Conservation (phyloP, 2,113 vertebrate genomes). For the Sclerurus mexicanus region DNA sequence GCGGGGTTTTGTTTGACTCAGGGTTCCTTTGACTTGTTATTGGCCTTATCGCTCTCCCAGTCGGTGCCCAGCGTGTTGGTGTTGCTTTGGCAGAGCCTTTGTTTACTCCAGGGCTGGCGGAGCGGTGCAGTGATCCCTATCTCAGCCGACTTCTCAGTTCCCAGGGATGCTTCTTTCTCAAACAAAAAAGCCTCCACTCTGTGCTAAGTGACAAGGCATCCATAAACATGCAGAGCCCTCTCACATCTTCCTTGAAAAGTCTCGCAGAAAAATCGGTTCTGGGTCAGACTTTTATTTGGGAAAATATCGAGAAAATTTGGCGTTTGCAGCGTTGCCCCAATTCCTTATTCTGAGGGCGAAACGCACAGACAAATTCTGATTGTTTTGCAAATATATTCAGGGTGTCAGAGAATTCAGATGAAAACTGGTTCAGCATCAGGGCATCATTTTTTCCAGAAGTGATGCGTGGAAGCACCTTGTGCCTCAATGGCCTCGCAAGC, state of each 20-base stretch:
- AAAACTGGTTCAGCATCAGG: not conserved
- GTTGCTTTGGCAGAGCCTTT: not conserved
- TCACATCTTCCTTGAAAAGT: not conserved
- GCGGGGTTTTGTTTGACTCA: not conserved
- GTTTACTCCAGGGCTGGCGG: not conserved
- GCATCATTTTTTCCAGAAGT: accelerated
- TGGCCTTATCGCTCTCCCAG: not conserved
- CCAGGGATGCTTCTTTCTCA: not conserved
- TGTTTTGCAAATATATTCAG: not conserved
- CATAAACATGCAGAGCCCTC: not conserved
- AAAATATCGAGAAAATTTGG: not conserved
- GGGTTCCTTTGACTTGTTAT: not conserved
- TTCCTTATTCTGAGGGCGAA: not conserved
- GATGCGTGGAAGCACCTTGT: accelerated
- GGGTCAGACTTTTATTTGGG: not conserved
- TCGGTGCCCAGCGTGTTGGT: not conserved
- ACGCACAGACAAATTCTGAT: not conserved
- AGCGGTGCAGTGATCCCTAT: not conserved
- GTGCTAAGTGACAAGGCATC: not conserved
- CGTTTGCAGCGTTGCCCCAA: not conserved
- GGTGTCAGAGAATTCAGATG: not conserved
- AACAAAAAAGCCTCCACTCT: not conserved
- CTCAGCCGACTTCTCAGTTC: not conserved
- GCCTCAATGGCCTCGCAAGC: not conserved
- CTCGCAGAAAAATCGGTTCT: not conserved